Evolutionary conservation across 2,113 vertebrate genomes (phyloP).

Genomic region (Brachypodius melanocephalos): DNA sequence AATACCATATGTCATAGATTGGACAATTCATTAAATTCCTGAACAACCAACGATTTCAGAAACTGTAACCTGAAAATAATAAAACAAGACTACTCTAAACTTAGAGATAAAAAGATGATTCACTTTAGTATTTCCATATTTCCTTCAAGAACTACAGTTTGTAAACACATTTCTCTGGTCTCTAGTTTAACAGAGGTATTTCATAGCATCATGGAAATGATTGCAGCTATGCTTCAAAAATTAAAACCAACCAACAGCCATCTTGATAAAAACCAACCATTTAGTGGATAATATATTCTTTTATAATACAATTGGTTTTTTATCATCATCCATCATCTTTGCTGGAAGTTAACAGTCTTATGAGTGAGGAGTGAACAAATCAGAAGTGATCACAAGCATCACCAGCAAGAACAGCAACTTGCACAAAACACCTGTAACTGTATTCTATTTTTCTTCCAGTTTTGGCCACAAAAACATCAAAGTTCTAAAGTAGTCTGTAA

Average conservation of each 20-base stretch:
- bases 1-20: neutral
- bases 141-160: neutral
- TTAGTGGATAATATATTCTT: neutral
- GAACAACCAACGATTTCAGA: neutral
- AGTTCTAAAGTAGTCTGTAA: neutral
- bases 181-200: constrained; percentile 8
- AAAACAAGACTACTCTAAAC: neutral
- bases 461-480: neutral
- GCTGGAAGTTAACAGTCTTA: neutral
- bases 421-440: neutral
- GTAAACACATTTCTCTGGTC: neutral
- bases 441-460: neutral
- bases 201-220: constrained; percentile 1
- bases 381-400: neutral
- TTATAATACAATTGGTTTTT: neutral
- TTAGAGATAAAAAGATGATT: neutral
- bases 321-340: neutral
- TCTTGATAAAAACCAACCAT: neutral
- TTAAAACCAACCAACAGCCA: constrained; percentile 21
- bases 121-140: neutral
- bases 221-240: constrained; percentile 16
- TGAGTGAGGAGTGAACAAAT: neutral
- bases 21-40: neutral
- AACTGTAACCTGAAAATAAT: neutral
- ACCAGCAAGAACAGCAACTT: neutral